A percentile compares a stretch with the other conserved stretches of the same genome.
Conservation (phyloP, 2,797 vertebrate species). For the Macroramphosus scolopax region DNA sequence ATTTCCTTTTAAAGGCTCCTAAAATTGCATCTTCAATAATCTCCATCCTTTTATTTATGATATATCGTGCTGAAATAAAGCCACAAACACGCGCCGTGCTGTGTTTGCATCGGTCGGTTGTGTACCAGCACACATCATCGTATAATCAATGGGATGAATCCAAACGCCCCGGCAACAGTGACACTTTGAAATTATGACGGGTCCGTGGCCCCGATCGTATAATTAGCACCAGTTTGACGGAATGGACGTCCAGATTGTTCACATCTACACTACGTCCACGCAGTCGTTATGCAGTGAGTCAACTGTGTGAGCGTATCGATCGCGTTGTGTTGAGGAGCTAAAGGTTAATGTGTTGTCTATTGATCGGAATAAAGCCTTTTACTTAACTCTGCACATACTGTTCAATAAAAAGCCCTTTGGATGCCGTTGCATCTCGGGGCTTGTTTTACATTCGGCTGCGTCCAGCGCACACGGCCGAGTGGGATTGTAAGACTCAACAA, state of each 20-base stretch:
- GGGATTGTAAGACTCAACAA: too few species aligned
- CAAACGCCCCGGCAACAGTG: conserved; percentile 21
- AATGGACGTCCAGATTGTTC: conserved; percentile 41
- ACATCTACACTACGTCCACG: conserved; percentile 30
- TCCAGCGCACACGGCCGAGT: conserved; percentile 13
- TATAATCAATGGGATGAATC: conserved; percentile 40
- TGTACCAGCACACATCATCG: conserved; percentile 20
- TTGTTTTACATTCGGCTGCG: conserved; percentile 40
- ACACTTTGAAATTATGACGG: conserved; percentile 25
- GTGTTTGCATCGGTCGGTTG: not conserved
- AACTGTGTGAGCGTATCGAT: conserved; percentile 67
- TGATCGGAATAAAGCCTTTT: conserved; percentile 76
- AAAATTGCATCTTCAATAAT: too few species aligned
- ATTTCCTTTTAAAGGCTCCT: too few species aligned
- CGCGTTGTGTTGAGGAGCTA: conserved; percentile 65
- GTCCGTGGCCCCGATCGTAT: conserved; percentile 38
- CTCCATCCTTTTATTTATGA: too few species aligned
- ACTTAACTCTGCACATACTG: conserved; percentile 63
- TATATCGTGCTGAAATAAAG: too few species aligned
- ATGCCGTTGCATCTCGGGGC: conserved; percentile 33
- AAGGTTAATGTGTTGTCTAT: conserved; percentile 81
- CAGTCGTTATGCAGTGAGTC: conserved; percentile 50
- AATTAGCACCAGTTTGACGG: conserved; percentile 33
- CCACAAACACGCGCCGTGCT: too few species aligned
- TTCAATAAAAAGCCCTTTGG: conserved; percentile 53